Evolutionary conservation across 2,888 invertebrate species (phyloP).

Genomic region (Latrodectus elegans): DNA sequence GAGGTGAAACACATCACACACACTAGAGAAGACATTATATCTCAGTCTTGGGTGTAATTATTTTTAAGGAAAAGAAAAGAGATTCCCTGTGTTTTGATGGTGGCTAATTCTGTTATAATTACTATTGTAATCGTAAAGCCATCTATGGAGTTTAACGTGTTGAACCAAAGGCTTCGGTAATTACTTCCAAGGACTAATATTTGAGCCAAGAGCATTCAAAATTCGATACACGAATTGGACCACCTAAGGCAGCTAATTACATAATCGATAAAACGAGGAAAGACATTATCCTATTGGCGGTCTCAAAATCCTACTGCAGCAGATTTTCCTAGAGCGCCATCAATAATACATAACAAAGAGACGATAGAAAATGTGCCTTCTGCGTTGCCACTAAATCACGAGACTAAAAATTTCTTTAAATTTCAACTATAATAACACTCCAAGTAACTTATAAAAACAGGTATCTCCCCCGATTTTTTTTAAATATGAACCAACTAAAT

Average conservation of each 20-base stretch:
- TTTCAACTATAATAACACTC: conserved; percentile 54
- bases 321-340: conserved; percentile 43
- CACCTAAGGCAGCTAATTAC: conserved; percentile 66
- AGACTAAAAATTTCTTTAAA: conserved; percentile 51
- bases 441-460: conserved; percentile 49
- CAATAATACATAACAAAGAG: conserved; percentile 66
- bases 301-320: conserved; percentile 60
- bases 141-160: conserved; percentile 52
- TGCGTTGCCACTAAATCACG: conserved; percentile 32
- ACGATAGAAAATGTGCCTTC: conserved; percentile 60
- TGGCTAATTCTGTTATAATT: conserved; percentile 66
- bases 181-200: conserved; percentile 62
- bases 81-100: conserved; percentile 38
- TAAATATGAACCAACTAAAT: neutral
- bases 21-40: neutral
- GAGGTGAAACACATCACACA: too few species aligned
- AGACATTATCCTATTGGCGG: conserved; percentile 68
- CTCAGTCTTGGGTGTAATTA: neutral
- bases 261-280: conserved; percentile 67
- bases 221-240: conserved; percentile 66
- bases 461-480: conserved; percentile 32
- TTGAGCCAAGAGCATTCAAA: conserved; percentile 65
- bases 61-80: conserved; percentile 26
- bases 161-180: conserved; percentile 52
- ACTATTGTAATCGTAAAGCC: conserved; percentile 52